Percentiles rank a stretch among this genome's conserved stretches.
phyloP scores from a whole-genome alignment of 92 coral and sea anemone genomes.

The Bergia puertoricense region DNA sequence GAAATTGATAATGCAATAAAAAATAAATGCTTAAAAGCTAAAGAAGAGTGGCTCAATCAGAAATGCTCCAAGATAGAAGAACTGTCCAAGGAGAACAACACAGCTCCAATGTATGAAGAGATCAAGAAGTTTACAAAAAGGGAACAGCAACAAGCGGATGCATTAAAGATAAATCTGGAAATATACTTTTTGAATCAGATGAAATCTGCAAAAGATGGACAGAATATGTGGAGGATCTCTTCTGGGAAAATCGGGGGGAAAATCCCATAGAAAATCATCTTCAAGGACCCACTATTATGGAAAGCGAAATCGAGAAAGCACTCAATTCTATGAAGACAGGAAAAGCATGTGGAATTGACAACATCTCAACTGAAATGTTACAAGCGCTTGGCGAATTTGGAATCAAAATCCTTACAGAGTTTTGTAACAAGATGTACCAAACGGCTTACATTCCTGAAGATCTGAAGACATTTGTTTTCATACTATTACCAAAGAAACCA shows the following conservation, averaged over 20 bases:
- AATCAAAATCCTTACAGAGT: conserved; percentile 2
- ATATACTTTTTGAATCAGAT: conserved; percentile 14
- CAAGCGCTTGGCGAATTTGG: conserved; percentile 15
- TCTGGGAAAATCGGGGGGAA: conserved; percentile 16
- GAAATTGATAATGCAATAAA: conserved; percentile 12
- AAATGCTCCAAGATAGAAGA: conserved; percentile 21
- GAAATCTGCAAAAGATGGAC: conserved; percentile 24
- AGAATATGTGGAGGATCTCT: conserved; percentile 19
- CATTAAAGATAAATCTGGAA: conserved; percentile 22
- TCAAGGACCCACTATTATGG: conserved; percentile 18
- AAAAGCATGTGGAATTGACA: conserved; percentile 22
- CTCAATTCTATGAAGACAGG: conserved; percentile 17
- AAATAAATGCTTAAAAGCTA: conserved; percentile 16
- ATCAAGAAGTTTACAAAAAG: conserved; percentile 19
- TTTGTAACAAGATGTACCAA: conserved; percentile 22
- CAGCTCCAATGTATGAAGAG: conserved; percentile 20
- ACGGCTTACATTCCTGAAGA: conserved; percentile 18
- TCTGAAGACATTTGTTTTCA: background rate
- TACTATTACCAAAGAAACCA: conserved; percentile 24
- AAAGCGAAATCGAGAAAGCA: conserved; percentile 7
- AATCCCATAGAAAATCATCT: conserved; percentile 11
- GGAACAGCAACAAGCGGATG: conserved; percentile 19
- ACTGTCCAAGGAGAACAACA: conserved; percentile 25
- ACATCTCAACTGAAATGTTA: conserved; percentile 27
- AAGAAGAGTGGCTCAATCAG: conserved; percentile 22